Evolutionary conservation across 2,888 invertebrate genomes (phyloP).

Genomic region (Drosophila atripex): DNA sequence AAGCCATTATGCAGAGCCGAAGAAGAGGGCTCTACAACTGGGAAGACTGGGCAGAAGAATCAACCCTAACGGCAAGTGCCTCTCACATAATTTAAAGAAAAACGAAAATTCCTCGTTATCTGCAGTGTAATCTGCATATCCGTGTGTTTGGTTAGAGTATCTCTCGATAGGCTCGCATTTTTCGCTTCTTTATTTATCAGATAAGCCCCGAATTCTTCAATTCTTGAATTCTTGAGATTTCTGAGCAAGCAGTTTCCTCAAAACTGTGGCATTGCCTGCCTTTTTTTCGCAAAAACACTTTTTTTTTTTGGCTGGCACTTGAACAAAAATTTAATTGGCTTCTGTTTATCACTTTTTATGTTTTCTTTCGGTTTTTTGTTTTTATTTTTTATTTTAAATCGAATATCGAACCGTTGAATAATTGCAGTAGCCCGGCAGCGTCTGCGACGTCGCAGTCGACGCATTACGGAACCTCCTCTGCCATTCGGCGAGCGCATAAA

Average conservation of each 20-base stretch:
- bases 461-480: too few species aligned
- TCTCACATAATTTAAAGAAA: conserved; percentile 28
- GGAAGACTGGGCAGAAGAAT: conserved; percentile 5
- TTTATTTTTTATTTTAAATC: background rate
- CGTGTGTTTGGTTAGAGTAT: conserved; percentile 7
- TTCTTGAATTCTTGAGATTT: conserved; percentile 15
- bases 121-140: conserved; percentile 51
- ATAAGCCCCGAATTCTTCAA: conserved; percentile 13
- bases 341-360: background rate
- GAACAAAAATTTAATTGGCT: conserved; percentile 19
- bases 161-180: background rate
- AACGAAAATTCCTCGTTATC: conserved; percentile 49
- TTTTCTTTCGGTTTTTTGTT: background rate
- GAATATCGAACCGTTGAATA: conserved; percentile 36
- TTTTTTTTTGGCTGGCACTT: conserved; percentile 16
- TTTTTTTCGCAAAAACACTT: conserved; percentile 12
- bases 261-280: conserved; percentile 10
- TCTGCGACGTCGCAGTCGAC: conserved; percentile 32
- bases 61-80: conserved; percentile 39
- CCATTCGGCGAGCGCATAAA: conserved; percentile 53
- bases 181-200: conserved; percentile 8
- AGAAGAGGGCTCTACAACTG: background rate
- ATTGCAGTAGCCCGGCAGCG: conserved; percentile 23
- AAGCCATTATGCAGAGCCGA: conserved; percentile 11
- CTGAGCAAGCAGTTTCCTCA: conserved; percentile 7